Base-by-base conservation (phyloP, 1,140 invertebrate species). In the Mylabris phalerata region DNA sequence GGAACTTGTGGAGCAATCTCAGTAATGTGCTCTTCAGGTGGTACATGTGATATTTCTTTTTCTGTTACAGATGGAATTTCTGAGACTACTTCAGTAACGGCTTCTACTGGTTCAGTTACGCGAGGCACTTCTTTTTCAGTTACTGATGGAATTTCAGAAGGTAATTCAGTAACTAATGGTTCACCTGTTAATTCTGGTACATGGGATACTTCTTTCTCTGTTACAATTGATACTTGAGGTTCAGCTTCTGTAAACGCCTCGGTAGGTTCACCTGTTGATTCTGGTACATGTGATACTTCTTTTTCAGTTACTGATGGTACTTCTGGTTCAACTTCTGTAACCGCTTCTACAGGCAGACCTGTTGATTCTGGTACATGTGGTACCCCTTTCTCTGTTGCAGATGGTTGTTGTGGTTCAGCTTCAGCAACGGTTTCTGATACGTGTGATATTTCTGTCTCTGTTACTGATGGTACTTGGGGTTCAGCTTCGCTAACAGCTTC, bases 251-350 rank as follows among this genome's bases (percentile, higher is more conserved):
- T 24, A 27, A 25, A 13, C 5, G 40, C 4, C 10, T 4, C 40
- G 25, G 41, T 41, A 47, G 49, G 32, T 50, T 19, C 39, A 40
- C 27, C 39, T 7, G 49, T 39, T 26, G 49, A 43, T 39, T 26
- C 48, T 9, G 59, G 39, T 19, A 13, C 27, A 32, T 32, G 7
- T 51, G 44, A 58, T 45, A 45, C 58, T 51, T 50, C 56, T 61
- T 61, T 61, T 4, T 19, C 57, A 26, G 48, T 38, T 3, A 24
- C 13, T 43, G 11, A 9, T 9, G 9, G 9, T 9, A n/a, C 19
- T n/a, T 47, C 45, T 47, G 45, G 45, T 47, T 19, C 19, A 2
- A 19, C 19, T 19, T 19, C 19, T 19, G 9, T 47, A 13, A 13
- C 45, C 5, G 45, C 1, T 47, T 47, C 4, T 10, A n/a, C 9